These are phyloP conservation scores for Augiades crinisus DNA, from an alignment of 2,888 invertebrate species.

Conservation along the genomic window DNA sequence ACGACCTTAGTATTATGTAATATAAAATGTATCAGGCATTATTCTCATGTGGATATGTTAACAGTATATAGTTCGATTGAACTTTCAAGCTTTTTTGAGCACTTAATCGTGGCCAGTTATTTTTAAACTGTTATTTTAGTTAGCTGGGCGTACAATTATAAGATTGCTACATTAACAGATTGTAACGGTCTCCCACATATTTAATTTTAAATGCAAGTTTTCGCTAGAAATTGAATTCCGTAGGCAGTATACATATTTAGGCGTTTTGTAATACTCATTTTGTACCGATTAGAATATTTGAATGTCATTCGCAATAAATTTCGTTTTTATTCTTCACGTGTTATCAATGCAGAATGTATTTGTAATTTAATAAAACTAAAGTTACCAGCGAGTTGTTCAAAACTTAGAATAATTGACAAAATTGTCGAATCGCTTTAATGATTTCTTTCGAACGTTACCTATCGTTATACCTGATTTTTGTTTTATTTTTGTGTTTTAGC, in stretches of 20 bases:
- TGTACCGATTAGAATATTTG: constrained; percentile 38
- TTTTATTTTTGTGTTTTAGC: constrained; percentile 58
- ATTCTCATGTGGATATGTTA: constrained; percentile 48
- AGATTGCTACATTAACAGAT: constrained; percentile 45
- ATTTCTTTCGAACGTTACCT: constrained; percentile 74
- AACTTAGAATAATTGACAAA: constrained; percentile 60
- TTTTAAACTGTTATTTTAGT: constrained; percentile 66
- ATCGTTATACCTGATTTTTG: constrained; percentile 70
- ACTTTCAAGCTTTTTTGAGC: constrained; percentile 56
- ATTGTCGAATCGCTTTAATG: constrained; percentile 70
- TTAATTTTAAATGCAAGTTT: constrained; percentile 30
- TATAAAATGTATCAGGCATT: constrained; percentile 57
- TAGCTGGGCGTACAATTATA: constrained; percentile 41
- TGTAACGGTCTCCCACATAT: constrained; percentile 36
- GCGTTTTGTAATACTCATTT: constrained; percentile 63
- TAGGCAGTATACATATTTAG: constrained; percentile 30
- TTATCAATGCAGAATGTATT: constrained; percentile 37
- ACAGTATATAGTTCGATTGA: constrained; percentile 41
- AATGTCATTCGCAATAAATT: constrained; percentile 30
- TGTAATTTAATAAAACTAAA: constrained; percentile 63
- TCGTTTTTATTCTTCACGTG: constrained; percentile 11
- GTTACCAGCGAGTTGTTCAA: constrained; percentile 78
- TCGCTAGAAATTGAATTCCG: constrained; percentile 28
- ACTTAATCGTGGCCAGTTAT: constrained; percentile 77
- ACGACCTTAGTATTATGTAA: constrained; percentile 63